phyloP scores from a whole-genome alignment of 2,113 vertebrate species.

The Hemiprocne comata region DNA sequence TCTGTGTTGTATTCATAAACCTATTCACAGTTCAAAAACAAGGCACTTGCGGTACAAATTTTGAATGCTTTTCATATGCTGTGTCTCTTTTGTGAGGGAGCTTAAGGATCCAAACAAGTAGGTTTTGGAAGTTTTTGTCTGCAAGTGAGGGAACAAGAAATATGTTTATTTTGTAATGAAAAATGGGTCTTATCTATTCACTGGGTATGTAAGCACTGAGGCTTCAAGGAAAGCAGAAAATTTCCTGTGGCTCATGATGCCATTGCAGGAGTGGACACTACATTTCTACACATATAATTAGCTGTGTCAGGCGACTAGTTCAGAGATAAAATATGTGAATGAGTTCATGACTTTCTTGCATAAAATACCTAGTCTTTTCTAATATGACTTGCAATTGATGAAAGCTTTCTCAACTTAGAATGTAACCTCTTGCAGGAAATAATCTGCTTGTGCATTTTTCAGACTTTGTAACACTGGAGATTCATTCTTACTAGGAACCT shows the following conservation, averaged over 20 bases:
- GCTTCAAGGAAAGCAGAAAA: background rate
- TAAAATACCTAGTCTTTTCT: background rate
- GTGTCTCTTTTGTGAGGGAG: background rate
- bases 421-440: background rate
- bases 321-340: background rate
- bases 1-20: background rate
- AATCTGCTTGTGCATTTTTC: background rate
- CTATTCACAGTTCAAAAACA: background rate
- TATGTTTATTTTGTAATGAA: background rate
- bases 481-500: background rate
- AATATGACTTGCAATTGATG: background rate
- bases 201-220: background rate
- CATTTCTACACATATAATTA: background rate
- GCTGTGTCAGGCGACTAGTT: background rate
- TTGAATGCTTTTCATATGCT: background rate
- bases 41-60: background rate
- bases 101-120: background rate
- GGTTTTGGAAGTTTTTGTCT: background rate
- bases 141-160: background rate
- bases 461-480: background rate
- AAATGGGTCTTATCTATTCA: background rate
- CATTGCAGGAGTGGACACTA: background rate
- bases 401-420: background rate
- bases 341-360: background rate
- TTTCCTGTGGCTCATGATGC: background rate